Conservation (phyloP, 2,797 vertebrate genomes). For the Craterocephalus amniculus region DNA sequence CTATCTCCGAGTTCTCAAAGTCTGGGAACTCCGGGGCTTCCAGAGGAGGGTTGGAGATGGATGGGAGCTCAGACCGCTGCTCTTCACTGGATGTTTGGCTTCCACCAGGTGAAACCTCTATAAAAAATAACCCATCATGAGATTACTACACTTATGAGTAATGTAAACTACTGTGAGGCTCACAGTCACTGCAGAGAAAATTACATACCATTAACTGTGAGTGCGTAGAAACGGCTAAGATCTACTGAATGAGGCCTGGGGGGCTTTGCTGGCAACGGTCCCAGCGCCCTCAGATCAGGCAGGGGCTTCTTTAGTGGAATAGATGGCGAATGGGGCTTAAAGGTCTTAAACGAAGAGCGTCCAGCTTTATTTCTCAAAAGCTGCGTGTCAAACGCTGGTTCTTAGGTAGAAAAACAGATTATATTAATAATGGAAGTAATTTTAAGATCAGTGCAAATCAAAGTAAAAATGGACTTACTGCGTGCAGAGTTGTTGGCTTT, state of each 20-base stretch:
- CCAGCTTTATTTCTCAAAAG: slow-evolving; percentile 29
- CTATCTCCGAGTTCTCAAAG: slow-evolving; percentile 68
- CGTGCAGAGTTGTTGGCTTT: slow-evolving; percentile 49
- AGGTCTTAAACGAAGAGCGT: slow-evolving; percentile 10
- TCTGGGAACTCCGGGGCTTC: slow-evolving; percentile 74
- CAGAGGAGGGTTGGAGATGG: slow-evolving; percentile 45
- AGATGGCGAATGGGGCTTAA: slow-evolving; percentile 14
- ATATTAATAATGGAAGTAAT: not conserved
- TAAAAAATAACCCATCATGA: slow-evolving; percentile 40
- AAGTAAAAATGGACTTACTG: slow-evolving; percentile 61
- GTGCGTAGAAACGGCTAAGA: slow-evolving; percentile 47
- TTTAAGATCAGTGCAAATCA: not conserved
- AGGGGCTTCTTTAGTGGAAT: slow-evolving; percentile 58
- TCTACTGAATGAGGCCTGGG: slow-evolving; percentile 76
- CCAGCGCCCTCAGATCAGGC: slow-evolving; percentile 57
- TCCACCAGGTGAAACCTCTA: slow-evolving; percentile 50
- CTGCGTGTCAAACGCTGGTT: slow-evolving; percentile 40
- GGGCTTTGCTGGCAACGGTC: slow-evolving; percentile 70
- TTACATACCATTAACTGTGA: slow-evolving; percentile 31
- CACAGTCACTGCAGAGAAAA: slow-evolving; percentile 11
- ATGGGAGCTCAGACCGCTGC: slow-evolving; percentile 20
- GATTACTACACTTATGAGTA: slow-evolving; percentile 32
- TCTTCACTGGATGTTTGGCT: slow-evolving; percentile 17
- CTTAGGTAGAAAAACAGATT: not conserved
- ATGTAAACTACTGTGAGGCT: slow-evolving; percentile 13